Evolutionary conservation across 2,113 vertebrate species (phyloP), one percentile per base, ranked within the genome.

Genomic region (Dunckerocampus dactyliophorus): DNA sequence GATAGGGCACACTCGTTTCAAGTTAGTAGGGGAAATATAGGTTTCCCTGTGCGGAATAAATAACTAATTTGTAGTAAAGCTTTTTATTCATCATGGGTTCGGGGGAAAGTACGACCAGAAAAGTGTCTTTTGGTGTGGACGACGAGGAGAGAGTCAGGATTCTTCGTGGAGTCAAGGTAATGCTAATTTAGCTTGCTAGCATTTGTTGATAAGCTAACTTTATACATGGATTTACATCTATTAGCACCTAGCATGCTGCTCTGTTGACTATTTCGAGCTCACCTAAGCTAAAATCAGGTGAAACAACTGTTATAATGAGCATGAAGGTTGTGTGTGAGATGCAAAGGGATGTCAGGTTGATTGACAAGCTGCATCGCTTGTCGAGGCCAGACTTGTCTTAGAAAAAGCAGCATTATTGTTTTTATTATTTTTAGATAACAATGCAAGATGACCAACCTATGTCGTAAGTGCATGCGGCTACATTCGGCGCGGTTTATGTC

Each of bases 161-260:
- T 75, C 90, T 97, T 60, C 93, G 93, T 62, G 95, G 95, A 83
- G 89, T 98, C 82, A 91, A 93, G 94, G 95, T 97, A 91, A 84
- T 51, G 80, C 82, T 83, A 82, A 67, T 67, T 28, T 31, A 75
- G 74, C 39, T 14, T 43, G 39, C 79, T 79, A 79, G 71, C 66
- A 16, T 60, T 49, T 31, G 22, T 59, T 63, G 69, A 92, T 89
- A 53, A 65, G 64, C 59, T 69, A 67, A 51, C 70, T 52, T 51
- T 21, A 54, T 51, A 16, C 9, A 3, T 7, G 19, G 15, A 3
- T 2, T 14, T 1, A 19, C 11, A 1, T 24, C 47, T 67, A 15
- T 24, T 50, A 65, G 57, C 60, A 12, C 6, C 37, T 70, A 65
- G 65, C 67, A 1, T 51, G 51, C 46, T 19, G 7, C 12, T 37